phyloP scores from a whole-genome alignment of 2,113 vertebrate species.

The Acrocephalus arundinaceus region DNA sequence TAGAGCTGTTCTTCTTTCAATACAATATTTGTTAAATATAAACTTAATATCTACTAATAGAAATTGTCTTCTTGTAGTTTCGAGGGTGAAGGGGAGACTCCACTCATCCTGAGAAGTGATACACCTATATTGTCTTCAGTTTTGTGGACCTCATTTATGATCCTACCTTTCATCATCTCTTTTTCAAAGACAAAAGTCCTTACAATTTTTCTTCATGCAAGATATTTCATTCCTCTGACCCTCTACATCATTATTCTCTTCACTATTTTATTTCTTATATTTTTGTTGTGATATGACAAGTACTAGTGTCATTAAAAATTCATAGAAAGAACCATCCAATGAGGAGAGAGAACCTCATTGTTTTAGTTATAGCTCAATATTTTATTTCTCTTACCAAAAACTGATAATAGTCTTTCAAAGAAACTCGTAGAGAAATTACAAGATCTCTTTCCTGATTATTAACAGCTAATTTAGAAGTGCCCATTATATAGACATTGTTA shows the following conservation, averaged over 20 bases:
- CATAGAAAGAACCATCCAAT: background rate
- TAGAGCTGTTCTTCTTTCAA: background rate
- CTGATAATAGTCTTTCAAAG: background rate
- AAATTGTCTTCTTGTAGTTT: background rate
- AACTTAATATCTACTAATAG: background rate
- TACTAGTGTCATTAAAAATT: background rate
- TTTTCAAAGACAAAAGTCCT: background rate
- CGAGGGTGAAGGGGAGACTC: background rate
- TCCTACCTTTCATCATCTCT: background rate
- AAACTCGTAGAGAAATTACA: background rate
- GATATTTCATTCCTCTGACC: background rate
- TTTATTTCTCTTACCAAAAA: background rate
- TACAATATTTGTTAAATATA: background rate
- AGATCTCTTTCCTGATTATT: background rate
- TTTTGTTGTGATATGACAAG: background rate
- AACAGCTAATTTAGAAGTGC: accelerated
- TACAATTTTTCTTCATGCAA: background rate
- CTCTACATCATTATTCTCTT: background rate
- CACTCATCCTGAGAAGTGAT: background rate
- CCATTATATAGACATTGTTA: accelerated
- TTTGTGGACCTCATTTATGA: background rate
- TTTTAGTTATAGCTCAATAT: background rate
- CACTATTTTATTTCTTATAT: background rate
- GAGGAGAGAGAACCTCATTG: background rate
- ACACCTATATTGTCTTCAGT: background rate